Evolutionary conservation across 2,797 vertebrate genomes (phyloP), one percentile per base, ranked within the genome.

Genomic region (Calcarius lapponicus): DNA sequence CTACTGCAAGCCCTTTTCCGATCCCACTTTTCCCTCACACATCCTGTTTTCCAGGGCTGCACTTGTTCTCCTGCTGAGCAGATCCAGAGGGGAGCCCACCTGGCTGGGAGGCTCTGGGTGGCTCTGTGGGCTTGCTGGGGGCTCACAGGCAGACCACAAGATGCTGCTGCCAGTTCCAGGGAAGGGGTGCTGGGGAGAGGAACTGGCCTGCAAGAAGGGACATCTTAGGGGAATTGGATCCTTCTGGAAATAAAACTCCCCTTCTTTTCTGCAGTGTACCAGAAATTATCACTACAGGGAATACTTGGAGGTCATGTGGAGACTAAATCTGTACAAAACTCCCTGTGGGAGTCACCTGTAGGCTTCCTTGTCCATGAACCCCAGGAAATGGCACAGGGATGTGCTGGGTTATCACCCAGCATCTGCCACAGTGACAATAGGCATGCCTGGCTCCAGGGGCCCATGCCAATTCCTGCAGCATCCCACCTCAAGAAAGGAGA

Each of bases 291-390:
- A 1, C 22, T 58, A 32, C 3, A 4, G 53, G 53, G 48, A 66
- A 43, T n/a, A 29, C 15, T 40, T 2, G 3, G n/a, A 75, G 19
- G 17, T 54, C 50, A 32, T 0, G 2, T 22, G 34, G 36, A 73
- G 6, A 74, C 8, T 69, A 69, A 80, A 75, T 5, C 51, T n/a
- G 24, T 40, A 66, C 1, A 2, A 62, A 83, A 80, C 12, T 62
- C 19, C 13, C 25, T 3, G 1, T 62, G 43, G 42, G 67, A 66
- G 36, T 76, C 16, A 74, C 48, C 32, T 7, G 2, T 12, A 61
- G 3, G 3, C 75, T 65, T 80, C 38, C 34, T 76, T 36, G 19
- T 17, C 61, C 57, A 45, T 1, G 6, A 61, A 50, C 11, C 36
- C 47, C 72, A 47, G 42, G 38, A 75, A 88, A 80, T 4, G 17